These are phyloP conservation scores for Torymus texanus DNA, from an alignment of 2,888 invertebrate species.

Conservation along the genomic window DNA sequence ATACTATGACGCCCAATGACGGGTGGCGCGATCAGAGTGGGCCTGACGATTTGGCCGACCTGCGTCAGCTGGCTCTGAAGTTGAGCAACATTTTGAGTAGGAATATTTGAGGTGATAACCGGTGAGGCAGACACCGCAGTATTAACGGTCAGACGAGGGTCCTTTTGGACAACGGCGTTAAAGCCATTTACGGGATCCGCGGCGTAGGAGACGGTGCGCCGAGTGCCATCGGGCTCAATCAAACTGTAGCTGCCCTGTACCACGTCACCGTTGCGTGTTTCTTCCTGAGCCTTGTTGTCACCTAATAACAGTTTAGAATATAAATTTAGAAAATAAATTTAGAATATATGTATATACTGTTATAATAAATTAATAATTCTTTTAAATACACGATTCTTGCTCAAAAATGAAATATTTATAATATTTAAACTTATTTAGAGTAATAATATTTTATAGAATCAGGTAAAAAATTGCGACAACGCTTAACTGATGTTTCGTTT, in stretches of 20 bases:
- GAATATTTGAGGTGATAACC: not conserved
- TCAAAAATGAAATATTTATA: too few relatives aligned
- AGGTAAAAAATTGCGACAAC: too few relatives aligned
- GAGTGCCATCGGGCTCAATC: conserved; percentile 70
- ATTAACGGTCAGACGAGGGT: conserved; percentile 59
- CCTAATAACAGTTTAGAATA: conserved; percentile 58
- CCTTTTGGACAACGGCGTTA: conserved; percentile 70
- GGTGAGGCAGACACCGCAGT: conserved; percentile 8
- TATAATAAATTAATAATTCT: too few relatives aligned
- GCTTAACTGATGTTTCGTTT: too few relatives aligned
- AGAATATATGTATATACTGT: too few relatives aligned
- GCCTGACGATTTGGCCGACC: conserved; percentile 39
- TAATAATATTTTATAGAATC: too few relatives aligned
- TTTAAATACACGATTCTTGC: too few relatives aligned
- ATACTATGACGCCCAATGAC: conserved; percentile 26
- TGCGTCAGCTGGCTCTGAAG: conserved; percentile 47
- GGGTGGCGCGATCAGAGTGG: conserved; percentile 23
- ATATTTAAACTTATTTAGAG: too few relatives aligned
- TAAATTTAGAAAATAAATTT: not conserved
- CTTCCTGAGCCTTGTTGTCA: conserved; percentile 72
- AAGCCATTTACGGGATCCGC: conserved; percentile 72
- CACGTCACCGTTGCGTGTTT: conserved; percentile 68
- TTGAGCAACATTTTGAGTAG: not conserved
- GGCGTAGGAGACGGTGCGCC: conserved; percentile 69
- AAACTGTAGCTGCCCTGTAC: conserved; percentile 72